Evolutionary conservation across 2,888 invertebrate genomes (phyloP).

Genomic region (Conus canariensis): DNA sequence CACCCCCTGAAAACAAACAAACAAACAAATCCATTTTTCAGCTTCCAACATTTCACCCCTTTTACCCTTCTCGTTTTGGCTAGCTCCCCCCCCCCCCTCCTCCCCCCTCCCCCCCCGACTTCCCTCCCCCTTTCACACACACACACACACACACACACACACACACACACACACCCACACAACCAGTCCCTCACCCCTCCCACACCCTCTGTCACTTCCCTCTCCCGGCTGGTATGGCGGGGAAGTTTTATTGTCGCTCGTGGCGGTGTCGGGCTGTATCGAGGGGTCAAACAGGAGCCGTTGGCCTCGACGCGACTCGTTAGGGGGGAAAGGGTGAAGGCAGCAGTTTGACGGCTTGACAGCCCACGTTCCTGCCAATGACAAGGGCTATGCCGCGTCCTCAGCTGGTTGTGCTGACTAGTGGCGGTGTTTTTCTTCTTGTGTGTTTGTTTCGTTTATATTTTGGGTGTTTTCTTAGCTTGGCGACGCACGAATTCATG

Average conservation of each 20-base stretch:
- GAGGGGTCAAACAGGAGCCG: conserved; percentile 12
- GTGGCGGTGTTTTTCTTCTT: no score
- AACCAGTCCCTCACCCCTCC: neutral
- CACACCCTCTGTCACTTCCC: neutral
- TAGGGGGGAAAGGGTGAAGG: neutral
- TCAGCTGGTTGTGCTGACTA: no score
- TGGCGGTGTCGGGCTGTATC: neutral
- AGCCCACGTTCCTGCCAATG: neutral
- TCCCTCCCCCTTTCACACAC: no score
- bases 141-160: no score
- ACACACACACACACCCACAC: conserved; percentile 1
- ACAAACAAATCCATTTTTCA: no score
- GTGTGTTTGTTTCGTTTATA: no score
- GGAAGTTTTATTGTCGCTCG: neutral
- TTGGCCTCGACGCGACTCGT: neutral
- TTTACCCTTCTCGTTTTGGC: no score
- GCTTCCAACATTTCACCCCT: neutral
- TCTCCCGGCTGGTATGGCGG: neutral
- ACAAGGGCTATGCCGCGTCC: no score
- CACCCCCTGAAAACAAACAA: no score
- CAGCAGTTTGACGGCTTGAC: conserved; percentile 10
- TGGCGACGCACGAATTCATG: no score
- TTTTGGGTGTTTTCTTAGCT: no score
- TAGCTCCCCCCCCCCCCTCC: no score
- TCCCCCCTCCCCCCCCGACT: neutral